phyloP scores from a whole-genome alignment of 2,888 invertebrate genomes.

The Drosophila recens region DNA sequence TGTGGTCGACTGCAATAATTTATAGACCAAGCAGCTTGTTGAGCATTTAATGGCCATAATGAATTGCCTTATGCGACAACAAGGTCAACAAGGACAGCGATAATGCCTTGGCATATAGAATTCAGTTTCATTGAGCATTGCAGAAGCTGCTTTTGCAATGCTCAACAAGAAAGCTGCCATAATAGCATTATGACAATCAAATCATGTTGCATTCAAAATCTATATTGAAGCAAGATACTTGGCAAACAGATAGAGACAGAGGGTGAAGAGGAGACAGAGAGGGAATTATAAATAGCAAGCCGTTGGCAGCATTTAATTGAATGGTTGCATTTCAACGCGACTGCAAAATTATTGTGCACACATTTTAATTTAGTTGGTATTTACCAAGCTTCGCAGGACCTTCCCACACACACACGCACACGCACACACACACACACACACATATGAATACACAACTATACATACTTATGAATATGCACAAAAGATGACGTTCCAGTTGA shows the following conservation, averaged over 20 bases:
- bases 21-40: slow-evolving; percentile 56
- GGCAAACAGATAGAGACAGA: not conserved
- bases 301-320: slow-evolving; percentile 29
- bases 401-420: slow-evolving; percentile 3
- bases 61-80: slow-evolving; percentile 27
- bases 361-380: slow-evolving; percentile 7
- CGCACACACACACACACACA: not conserved
- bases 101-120: slow-evolving; percentile 8
- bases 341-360: slow-evolving; percentile 25
- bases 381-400: slow-evolving; percentile 1
- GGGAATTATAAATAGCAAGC: not conserved
- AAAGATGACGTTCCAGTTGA: slow-evolving; percentile 18
- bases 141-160: slow-evolving; percentile 27
- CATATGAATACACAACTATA: slow-evolving; percentile 2
- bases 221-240: slow-evolving; percentile 5
- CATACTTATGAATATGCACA: not conserved
- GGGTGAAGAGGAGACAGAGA: not conserved
- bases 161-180: slow-evolving; percentile 6
- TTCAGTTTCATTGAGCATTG: slow-evolving; percentile 35
- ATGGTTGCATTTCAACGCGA: slow-evolving; percentile 37
- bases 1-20: slow-evolving; percentile 59
- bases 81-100: not conserved
- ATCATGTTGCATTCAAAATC: slow-evolving; percentile 22
- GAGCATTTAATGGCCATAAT: slow-evolving; percentile 56
- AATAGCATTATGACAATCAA: slow-evolving; percentile 47